Evolutionary conservation across 2,888 invertebrate genomes (phyloP).

Genomic region (Liopterus haemorrhoidalis): DNA sequence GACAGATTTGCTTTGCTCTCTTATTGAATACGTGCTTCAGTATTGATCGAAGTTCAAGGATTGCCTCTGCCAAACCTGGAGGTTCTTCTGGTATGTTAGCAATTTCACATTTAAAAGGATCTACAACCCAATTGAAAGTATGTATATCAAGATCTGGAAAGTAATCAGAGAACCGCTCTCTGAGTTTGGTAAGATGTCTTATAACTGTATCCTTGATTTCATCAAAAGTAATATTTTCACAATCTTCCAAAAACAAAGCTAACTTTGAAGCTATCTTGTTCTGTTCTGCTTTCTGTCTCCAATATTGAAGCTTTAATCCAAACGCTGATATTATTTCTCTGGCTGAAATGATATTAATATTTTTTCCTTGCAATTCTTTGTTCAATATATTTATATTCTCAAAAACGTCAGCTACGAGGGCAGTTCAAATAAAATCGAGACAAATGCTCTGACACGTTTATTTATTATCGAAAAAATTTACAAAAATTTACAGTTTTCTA

Average conservation of each 20-base stretch:
- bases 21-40: conserved; percentile 32
- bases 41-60: conserved; percentile 32
- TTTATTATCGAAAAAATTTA: too few relatives aligned
- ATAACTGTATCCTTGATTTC: conserved; percentile 30
- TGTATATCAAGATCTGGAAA: conserved; percentile 31
- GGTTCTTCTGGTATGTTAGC: conserved; percentile 28
- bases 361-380: conserved; percentile 30
- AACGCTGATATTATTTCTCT: conserved; percentile 29
- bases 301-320: conserved; percentile 31
- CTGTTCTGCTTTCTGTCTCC: conserved; percentile 30
- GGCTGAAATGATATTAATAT: conserved; percentile 29
- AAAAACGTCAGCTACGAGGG: conserved; percentile 31
- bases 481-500: too few relatives aligned
- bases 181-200: conserved; percentile 32
- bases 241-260: conserved; percentile 31
- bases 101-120: conserved; percentile 24
- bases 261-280: conserved; percentile 30
- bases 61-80: conserved; percentile 30
- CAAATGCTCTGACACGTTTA: too few relatives aligned
- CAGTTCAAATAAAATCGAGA: too few relatives aligned
- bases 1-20: conserved; percentile 30
- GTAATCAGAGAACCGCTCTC: conserved; percentile 31
- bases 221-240: conserved; percentile 31
- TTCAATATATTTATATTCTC: conserved; percentile 31
- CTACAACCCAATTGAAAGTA: conserved; percentile 28